Evolutionary conservation across 1,140 invertebrate genomes (phyloP), one percentile per base, ranked within the genome.

Genomic region (Brachionus rubens): DNA sequence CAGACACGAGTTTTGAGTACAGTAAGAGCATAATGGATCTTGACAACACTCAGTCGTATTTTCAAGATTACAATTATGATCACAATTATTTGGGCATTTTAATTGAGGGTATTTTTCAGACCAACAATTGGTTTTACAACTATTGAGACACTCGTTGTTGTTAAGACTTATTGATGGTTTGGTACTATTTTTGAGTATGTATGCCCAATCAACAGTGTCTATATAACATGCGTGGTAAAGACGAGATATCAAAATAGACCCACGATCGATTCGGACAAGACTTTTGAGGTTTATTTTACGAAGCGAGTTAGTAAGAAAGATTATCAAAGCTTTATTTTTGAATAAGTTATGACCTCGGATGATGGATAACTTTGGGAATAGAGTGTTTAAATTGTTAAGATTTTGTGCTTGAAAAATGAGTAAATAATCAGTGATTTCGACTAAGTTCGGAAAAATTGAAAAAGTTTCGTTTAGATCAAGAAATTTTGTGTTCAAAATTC

Each of bases 381-480:
- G 19, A 21, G 43, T 1, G 1, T 24, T 36, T 14, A 65, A 24
- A 65, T 43, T 65, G 14, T 65, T 21, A 4, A 65, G 14, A 65
- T 65, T 65, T 28, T 43, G 36, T 24, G 26, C 19, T 43, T 65
- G 59, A 65, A 65, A 65, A 21, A 65, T 24, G 21, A 65, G 24
- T 21, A 65, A 24, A 43, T 65, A 65, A 24, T 65, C 59, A 12
- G 59, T 65, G 24, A 65, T 65, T 43, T 65, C 59, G 9, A 65
- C 26, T 26, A 65, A 26, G 43, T 65, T 65, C 3, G 59, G 40
- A 24, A 65, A 65, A 24, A 65, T 43, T 6, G 12, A 12, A 10
- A 3, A 7, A 3, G 59, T 43, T 14, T 65, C 7, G 21, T 65
- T 65, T 24, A 43, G 24, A 26, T 65, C 40, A 1, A 43, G 16